These are phyloP conservation scores for Cyprinodon diabolis DNA, from an alignment of 2,797 vertebrate genomes.

Conservation along the genomic window DNA sequence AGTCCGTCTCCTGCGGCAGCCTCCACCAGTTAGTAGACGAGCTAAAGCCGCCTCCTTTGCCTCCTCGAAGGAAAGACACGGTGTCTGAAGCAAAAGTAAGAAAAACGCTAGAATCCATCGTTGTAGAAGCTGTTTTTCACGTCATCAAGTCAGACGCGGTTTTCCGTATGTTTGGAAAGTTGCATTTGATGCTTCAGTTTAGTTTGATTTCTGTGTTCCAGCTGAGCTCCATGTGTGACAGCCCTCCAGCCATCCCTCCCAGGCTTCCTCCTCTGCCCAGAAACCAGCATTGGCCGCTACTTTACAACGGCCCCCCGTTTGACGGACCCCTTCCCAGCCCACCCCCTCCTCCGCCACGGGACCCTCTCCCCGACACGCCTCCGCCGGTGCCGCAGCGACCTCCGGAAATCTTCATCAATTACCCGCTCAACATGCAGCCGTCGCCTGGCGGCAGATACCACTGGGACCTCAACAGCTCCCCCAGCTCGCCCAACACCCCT, in stretches of 20 bases:
- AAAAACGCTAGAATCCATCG: neutral
- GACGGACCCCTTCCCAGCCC: conserved; percentile 91
- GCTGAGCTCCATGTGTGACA: conserved; percentile 83
- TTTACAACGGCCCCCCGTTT: conserved; percentile 74
- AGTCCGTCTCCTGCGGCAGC: conserved; percentile 91
- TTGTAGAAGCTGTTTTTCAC: no score
- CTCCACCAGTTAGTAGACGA: conserved; percentile 91
- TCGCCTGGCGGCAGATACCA: conserved; percentile 89
- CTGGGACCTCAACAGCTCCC: conserved; percentile 88
- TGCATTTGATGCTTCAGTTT: no score
- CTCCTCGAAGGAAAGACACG: conserved; percentile 91
- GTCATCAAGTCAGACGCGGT: no score
- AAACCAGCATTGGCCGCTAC: conserved; percentile 84
- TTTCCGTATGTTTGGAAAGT: no score
- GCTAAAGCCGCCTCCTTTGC: conserved; percentile 90
- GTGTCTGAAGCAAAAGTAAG: conserved; percentile 87
- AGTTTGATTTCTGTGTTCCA: conserved; percentile 50
- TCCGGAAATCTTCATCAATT: conserved; percentile 97
- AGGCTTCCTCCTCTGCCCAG: conserved; percentile 87
- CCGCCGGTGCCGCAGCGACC: conserved; percentile 90
- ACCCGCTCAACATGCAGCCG: conserved; percentile 87
- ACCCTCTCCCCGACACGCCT: conserved; percentile 90
- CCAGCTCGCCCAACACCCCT: conserved; percentile 85
- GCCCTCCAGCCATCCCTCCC: conserved; percentile 94
- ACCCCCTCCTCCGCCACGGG: conserved; percentile 85